These are phyloP conservation scores for Cnemophilus loriae DNA, from an alignment of 2,113 vertebrate genomes.

Conservation along the genomic window DNA sequence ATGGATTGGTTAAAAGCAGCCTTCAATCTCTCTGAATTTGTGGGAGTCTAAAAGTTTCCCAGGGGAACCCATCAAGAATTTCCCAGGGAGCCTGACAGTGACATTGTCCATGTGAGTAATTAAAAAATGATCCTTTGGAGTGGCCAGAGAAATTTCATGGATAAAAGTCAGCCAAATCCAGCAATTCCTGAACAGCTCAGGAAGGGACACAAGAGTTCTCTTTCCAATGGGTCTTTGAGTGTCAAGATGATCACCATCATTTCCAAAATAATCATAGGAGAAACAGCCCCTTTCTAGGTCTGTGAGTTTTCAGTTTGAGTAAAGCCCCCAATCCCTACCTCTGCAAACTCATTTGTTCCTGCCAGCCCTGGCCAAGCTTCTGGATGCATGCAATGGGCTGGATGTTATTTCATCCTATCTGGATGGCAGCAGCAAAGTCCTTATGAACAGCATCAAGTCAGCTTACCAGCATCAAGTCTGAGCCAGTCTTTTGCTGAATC, in stretches of 20 bases:
- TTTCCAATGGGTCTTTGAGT: neutral
- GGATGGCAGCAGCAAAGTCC: neutral
- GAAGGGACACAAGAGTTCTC: neutral
- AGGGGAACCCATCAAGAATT: neutral
- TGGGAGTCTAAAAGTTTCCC: neutral
- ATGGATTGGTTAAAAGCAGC: neutral
- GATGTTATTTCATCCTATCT: neutral
- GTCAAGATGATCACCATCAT: neutral
- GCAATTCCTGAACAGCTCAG: neutral
- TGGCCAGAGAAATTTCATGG: neutral
- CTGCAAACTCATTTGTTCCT: neutral
- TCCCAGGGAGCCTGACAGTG: neutral
- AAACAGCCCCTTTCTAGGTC: neutral
- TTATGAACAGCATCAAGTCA: neutral
- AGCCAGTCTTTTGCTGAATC: neutral
- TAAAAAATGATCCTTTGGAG: neutral
- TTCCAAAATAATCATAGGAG: neutral
- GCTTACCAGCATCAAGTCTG: neutral
- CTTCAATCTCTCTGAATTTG: neutral
- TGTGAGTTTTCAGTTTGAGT: neutral
- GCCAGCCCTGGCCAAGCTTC: neutral
- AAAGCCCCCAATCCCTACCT: neutral
- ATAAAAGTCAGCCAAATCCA: neutral
- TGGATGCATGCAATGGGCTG: rapidly evolving
- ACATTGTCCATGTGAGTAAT: neutral